phyloP scores from a whole-genome alignment of 1,140 invertebrate genomes.

The Heterodera schachtii region DNA sequence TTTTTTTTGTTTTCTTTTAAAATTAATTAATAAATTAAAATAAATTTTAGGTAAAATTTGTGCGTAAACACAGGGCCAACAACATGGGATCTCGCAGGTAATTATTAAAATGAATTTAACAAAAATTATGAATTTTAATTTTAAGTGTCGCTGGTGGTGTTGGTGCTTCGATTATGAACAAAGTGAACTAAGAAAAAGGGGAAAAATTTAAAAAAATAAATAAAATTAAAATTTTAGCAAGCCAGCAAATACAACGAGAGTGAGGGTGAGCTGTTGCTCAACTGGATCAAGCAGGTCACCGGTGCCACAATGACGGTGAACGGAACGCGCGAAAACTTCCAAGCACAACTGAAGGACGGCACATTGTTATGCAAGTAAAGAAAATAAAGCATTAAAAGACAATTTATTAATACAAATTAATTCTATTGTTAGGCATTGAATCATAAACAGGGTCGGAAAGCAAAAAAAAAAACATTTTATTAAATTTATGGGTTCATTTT shows the following conservation, averaged over 20 bases:
- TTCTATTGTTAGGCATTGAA: no score
- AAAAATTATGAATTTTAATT: no score
- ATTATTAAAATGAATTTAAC: no score
- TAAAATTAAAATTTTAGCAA: conserved; percentile 19
- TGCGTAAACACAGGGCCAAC: no score
- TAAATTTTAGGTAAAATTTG: no score
- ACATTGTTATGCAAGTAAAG: conserved; percentile 57
- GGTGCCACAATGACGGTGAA: conserved; percentile 76
- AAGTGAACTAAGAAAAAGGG: conserved; percentile 37
- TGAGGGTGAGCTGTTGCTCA: conserved; percentile 81
- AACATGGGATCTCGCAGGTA: no score
- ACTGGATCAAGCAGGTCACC: conserved; percentile 84
- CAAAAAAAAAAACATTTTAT: no score
- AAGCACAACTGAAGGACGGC: conserved; percentile 67
- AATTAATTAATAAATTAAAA: no score
- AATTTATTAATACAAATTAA: conserved; percentile 41
- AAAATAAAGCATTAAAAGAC: conserved; percentile 8
- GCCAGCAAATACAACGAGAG: conserved; percentile 84
- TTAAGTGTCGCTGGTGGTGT: conserved; percentile 63
- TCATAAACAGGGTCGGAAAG: no score
- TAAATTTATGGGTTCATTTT: no score
- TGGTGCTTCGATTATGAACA: conserved; percentile 61
- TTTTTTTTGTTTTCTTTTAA: no score
- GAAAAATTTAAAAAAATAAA: no score
- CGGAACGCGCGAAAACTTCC: conserved; percentile 81